Evolutionary conservation across 2,888 invertebrate genomes (phyloP).

Genomic region (Philhelius pedissequus): DNA sequence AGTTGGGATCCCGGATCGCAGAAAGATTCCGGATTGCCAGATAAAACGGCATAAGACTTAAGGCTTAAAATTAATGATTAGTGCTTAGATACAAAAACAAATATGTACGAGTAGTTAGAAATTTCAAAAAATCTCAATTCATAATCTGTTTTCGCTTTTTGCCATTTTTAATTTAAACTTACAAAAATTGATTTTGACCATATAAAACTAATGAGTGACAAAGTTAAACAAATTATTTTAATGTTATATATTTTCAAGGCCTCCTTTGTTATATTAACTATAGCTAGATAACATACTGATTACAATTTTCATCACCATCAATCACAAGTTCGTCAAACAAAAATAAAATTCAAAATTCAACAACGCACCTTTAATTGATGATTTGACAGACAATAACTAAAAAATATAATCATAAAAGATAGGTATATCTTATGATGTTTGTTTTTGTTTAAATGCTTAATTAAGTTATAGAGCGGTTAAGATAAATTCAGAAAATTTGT

Average conservation of each 20-base stretch:
- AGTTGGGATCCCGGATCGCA: too few species aligned
- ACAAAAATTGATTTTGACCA: neutral
- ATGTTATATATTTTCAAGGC: neutral
- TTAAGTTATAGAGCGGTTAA: neutral
- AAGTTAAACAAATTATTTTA: neutral
- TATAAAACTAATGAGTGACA: neutral
- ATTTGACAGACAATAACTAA: neutral
- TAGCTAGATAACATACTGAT: neutral
- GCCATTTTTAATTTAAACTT: too few species aligned
- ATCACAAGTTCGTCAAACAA: neutral
- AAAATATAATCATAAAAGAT: neutral
- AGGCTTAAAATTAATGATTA: too few species aligned
- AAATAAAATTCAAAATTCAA: slow-evolving; percentile 8
- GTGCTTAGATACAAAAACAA: too few species aligned
- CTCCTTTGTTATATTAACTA: neutral
- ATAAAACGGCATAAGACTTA: too few species aligned
- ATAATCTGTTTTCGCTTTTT: too few species aligned
- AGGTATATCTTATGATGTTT: neutral
- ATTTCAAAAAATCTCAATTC: too few species aligned
- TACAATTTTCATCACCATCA: neutral
- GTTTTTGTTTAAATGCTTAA: neutral
- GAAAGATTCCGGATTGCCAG: too few species aligned
- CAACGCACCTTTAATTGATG: slow-evolving; percentile 21
- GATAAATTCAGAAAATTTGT: neutral
- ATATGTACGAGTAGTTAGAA: too few species aligned